Evolutionary conservation across 2,888 invertebrate genomes (phyloP).

Genomic region (Pecten maximus): DNA sequence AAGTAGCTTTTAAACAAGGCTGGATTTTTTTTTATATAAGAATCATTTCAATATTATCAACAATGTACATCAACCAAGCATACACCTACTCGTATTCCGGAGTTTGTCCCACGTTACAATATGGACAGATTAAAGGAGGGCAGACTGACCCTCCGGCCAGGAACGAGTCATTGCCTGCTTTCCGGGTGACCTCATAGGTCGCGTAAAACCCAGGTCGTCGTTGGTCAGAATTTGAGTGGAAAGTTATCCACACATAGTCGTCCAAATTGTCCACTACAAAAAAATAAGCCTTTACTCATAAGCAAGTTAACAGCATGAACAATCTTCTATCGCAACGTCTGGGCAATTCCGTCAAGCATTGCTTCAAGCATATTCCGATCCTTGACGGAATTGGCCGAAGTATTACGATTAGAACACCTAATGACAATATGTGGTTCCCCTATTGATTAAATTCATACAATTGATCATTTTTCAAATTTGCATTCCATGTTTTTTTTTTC

Average conservation of each 20-base stretch:
- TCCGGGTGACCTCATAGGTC: not conserved
- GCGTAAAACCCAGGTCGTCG: not conserved
- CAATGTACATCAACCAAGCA: not conserved
- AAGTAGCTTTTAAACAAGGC: too few species aligned
- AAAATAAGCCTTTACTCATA: not conserved
- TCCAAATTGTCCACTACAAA: slow-evolving; percentile 5
- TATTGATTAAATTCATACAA: too few species aligned
- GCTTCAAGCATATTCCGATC: too few species aligned
- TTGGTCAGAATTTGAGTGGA: not conserved
- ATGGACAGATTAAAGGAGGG: not conserved
- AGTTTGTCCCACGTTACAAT: not conserved
- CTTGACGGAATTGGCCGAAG: too few species aligned
- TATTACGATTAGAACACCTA: too few species aligned
- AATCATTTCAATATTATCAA: not conserved
- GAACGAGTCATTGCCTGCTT: not conserved
- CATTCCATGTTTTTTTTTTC: too few species aligned
- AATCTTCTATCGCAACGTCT: too few species aligned
- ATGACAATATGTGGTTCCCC: too few species aligned
- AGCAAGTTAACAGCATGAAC: too few species aligned
- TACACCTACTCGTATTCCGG: not conserved
- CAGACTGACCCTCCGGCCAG: slow-evolving; percentile 12
- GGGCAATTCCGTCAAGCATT: too few species aligned
- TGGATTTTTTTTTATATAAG: too few species aligned
- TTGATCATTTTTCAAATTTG: too few species aligned
- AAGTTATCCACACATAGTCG: not conserved